These are phyloP conservation scores for Caranx melampygus DNA, from an alignment of 2,113 vertebrate species.

Conservation along the genomic window DNA sequence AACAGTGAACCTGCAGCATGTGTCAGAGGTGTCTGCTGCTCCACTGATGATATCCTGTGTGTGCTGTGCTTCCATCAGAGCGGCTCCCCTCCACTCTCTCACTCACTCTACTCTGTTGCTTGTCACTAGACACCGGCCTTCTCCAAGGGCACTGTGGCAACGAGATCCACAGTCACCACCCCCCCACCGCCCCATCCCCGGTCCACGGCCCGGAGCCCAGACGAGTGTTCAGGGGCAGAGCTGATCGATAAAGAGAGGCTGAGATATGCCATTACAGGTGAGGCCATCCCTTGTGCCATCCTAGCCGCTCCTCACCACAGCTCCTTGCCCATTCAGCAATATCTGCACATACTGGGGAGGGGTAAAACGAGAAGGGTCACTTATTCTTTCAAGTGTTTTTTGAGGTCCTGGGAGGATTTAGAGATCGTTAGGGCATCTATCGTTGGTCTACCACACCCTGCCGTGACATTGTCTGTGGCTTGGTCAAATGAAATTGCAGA, in stretches of 20 bases:
- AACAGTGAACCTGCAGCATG: background rate
- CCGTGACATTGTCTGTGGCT: conserved; percentile 74
- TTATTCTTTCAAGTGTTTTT: conserved; percentile 75
- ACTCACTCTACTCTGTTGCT: conserved; percentile 52
- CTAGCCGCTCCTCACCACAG: conserved; percentile 51
- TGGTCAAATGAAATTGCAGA: conserved; percentile 73
- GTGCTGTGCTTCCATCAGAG: conserved; percentile 30
- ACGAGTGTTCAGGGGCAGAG: conserved; percentile 71
- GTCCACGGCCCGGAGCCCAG: conserved; percentile 70
- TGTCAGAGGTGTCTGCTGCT: conserved; percentile 5
- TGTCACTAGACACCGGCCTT: conserved; percentile 78
- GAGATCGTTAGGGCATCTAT: conserved; percentile 72
- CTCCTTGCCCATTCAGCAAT: conserved; percentile 72
- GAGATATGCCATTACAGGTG: conserved; percentile 80
- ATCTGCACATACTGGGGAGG: conserved; percentile 59
- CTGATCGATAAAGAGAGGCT: conserved; percentile 73
- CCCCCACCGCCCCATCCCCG: conserved; percentile 22
- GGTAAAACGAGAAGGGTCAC: conserved; percentile 72
- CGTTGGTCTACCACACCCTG: conserved; percentile 67
- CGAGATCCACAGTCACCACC: conserved; percentile 66
- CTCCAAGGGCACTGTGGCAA: conserved; percentile 80
- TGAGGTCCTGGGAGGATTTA: conserved; percentile 61
- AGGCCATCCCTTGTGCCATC: conserved; percentile 73
- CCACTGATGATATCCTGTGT: conserved; percentile 15
- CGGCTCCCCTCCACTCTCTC: conserved; percentile 24